Evolutionary conservation across 2,797 vertebrate species (phyloP).

Genomic region (Sandelia bainsii): DNA sequence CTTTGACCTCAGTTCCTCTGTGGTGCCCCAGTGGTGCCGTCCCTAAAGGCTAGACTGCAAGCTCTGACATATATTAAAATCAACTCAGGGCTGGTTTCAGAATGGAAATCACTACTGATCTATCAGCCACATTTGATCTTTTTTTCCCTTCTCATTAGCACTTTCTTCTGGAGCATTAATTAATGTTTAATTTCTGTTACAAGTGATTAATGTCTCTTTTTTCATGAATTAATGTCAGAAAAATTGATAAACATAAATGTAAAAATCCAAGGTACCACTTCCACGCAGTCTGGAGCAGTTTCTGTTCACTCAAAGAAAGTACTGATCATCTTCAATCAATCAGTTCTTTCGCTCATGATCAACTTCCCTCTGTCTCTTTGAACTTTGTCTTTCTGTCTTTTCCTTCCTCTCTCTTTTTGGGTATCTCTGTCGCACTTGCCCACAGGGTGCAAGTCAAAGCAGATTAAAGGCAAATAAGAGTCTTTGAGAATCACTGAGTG

Average conservation of each 20-base stretch:
- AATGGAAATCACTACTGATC: not conserved
- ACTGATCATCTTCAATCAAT: constrained; percentile 8
- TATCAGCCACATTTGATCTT: not conserved
- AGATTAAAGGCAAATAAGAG: constrained; percentile 63
- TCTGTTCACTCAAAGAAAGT: not conserved
- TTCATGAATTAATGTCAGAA: not conserved
- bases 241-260: not conserved
- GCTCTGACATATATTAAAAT: constrained; percentile 20
- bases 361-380: constrained; percentile 16
- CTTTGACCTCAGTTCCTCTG: constrained; percentile 29
- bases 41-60: not conserved
- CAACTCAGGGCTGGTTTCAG: not conserved
- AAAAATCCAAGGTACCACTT: not conserved
- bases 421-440: constrained; percentile 15
- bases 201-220: not conserved
- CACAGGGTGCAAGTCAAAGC: constrained; percentile 51
- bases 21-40: not conserved
- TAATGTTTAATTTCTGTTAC: not conserved
- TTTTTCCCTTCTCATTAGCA: constrained; percentile 1
- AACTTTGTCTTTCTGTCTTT: constrained; percentile 18
- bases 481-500: constrained; percentile 55
- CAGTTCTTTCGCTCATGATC: not conserved
- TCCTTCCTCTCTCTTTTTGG: not conserved
- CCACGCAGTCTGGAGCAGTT: not conserved
- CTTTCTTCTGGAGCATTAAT: not conserved